Conservation (phyloP, 2,113 vertebrate genomes). For the Psettodes erumei region DNA sequence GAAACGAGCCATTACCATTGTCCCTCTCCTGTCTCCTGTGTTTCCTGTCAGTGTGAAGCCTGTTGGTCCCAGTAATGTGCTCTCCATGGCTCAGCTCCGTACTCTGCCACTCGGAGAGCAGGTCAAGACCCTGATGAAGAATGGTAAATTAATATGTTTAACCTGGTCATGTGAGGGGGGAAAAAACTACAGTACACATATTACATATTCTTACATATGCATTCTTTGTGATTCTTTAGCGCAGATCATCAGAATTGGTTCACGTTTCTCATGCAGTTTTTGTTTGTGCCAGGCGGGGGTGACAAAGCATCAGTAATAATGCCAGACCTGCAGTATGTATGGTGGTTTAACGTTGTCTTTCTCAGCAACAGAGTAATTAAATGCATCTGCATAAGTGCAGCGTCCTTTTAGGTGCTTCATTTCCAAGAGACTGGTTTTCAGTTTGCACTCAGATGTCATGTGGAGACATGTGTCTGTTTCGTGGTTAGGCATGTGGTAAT, state of each 20-base stretch:
- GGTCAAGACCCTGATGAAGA: conserved; percentile 98
- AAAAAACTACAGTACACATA: no score
- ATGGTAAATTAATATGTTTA: conserved; percentile 81
- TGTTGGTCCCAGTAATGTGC: conserved; percentile 92
- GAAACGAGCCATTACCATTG: neutral
- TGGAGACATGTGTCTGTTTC: neutral
- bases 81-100: conserved; percentile 97
- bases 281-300: neutral
- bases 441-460: neutral
- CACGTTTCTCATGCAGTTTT: neutral
- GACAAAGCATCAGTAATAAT: neutral
- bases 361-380: neutral
- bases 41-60: conserved; percentile 85
- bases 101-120: conserved; percentile 95
- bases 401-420: no score
- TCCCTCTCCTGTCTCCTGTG: neutral
- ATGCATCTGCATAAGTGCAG: no score
- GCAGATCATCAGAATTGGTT: neutral
- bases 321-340: no score
- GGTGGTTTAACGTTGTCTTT: no score
- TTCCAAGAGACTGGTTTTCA: no score
- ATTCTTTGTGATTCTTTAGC: neutral
- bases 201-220: no score
- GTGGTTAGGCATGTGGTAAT: neutral
- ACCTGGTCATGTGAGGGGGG: neutral